phyloP scores from a whole-genome alignment of 2,113 vertebrate species.

The Andinoacara biseriatus region DNA sequence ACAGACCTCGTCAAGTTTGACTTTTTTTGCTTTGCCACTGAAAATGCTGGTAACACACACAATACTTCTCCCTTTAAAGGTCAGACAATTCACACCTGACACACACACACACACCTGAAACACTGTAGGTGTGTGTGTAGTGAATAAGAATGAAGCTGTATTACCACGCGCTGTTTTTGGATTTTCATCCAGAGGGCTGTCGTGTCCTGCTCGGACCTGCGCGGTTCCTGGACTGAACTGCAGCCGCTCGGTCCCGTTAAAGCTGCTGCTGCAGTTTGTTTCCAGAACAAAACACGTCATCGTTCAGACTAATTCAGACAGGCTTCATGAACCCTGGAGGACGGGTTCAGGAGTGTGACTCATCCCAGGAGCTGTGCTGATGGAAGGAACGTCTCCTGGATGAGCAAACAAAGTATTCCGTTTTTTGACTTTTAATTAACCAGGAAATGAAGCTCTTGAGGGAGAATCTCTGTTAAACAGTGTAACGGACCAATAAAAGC shows the following conservation, averaged over 20 bases:
- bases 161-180: not conserved
- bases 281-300: no score
- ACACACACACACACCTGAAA: conserved; percentile 1
- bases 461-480: not conserved
- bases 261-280: not conserved
- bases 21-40: conserved; percentile 23
- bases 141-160: conserved; percentile 22
- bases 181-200: not conserved
- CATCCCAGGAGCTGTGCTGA: no score
- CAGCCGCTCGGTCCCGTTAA: no score
- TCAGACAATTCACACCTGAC: conserved; percentile 38
- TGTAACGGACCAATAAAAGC: no score
- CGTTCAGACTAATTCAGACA: no score
- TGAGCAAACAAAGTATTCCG: no score
- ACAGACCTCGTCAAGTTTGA: conserved; percentile 43
- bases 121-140: conserved; percentile 14
- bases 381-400: no score
- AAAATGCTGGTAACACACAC: conserved; percentile 33
- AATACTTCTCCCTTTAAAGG: conserved; percentile 42
- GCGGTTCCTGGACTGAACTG: not conserved
- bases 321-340: no score
- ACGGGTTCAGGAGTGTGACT: no score
- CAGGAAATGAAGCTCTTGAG: not conserved
- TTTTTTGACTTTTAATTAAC: not conserved
- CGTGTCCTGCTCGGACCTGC: not conserved